phyloP scores from a whole-genome alignment of 2,113 vertebrate genomes.

The Bubo scandiacus region DNA sequence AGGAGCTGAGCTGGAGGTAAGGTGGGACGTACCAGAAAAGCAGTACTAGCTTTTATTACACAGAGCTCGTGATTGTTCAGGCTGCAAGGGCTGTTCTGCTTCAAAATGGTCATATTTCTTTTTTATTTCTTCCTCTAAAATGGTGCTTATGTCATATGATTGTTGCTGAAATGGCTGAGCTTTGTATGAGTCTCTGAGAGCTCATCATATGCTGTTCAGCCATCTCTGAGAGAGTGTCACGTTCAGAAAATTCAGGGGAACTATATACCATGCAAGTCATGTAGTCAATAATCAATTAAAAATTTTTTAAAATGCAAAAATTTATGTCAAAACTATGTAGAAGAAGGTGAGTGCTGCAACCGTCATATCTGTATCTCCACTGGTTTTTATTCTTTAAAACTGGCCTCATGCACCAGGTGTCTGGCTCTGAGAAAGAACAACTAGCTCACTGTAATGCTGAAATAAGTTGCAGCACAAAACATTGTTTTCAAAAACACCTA shows the following conservation, averaged over 20 bases:
- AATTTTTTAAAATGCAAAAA: rapidly evolving
- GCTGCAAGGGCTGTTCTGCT: not conserved
- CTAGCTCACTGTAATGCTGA: not conserved
- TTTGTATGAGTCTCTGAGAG: not conserved
- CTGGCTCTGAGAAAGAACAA: not conserved
- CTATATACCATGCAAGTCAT: rapidly evolving
- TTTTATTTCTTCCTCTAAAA: not conserved
- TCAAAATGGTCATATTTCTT: not conserved
- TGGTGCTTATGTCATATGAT: not conserved
- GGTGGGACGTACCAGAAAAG: not conserved
- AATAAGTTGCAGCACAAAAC: not conserved
- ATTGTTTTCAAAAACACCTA: not conserved
- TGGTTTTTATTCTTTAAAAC: not conserved
- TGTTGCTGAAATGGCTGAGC: not conserved
- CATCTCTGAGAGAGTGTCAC: not conserved
- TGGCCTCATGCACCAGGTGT: not conserved
- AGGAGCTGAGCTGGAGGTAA: not conserved
- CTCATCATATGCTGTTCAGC: not conserved
- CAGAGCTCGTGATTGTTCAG: not conserved
- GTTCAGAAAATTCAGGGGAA: not conserved
- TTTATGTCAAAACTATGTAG: not conserved
- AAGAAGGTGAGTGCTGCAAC: not conserved
- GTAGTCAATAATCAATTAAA: not conserved
- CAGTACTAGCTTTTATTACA: not conserved
- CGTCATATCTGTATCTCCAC: not conserved